Evolutionary conservation across 1,140 invertebrate genomes (phyloP), one percentile per base, ranked within the genome.

Genomic region (Branchinecta lynchi): DNA sequence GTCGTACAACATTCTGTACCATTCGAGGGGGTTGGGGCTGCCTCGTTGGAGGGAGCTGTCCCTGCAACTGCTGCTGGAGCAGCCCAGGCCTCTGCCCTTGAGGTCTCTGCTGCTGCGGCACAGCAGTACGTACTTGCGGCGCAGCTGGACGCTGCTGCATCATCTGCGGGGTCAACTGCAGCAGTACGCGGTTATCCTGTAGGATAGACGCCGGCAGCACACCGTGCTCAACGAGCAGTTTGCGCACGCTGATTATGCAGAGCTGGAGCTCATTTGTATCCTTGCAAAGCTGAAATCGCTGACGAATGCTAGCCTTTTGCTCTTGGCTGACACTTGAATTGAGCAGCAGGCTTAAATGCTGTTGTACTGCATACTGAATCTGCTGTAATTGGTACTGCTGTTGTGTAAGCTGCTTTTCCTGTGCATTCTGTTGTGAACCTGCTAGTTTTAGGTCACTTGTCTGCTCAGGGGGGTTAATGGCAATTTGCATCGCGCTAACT

Each of bases 351-450:
- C 51, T 60, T 60, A 60, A 20, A 60, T 60, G 51, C 17, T 60
- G 51, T 6, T 60, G 51, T 3, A 60, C 51, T 15, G 51, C 51
- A 60, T 15, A 20, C 6, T 60, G 51, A 60, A 60, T 60, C 17
- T 60, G 51, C 17, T 60, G 51, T 60, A 60, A 60, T 12, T 60
- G 51, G 51, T 60, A 60, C 51, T 60, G 51, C 17, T 60, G 51
- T 20, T 12, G 51, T 20, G 51, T 60, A 15, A 60, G 17, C 17
- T 60, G 51, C 51, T 60, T 60, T 60, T 60, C 51, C 17, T 60
- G 51, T 2, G 51, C 12, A 3, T 15, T 20, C 17, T 60, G 51
- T 60, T 60, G 51, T 32, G 32, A 32, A 32, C 32, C 32, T 32
- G 32, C 32, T 5, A 32, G 32, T 32, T 32, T 32, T 3, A 32